Conservation (phyloP, 1,140 invertebrate species). For the Drosophila setifemur region DNA sequence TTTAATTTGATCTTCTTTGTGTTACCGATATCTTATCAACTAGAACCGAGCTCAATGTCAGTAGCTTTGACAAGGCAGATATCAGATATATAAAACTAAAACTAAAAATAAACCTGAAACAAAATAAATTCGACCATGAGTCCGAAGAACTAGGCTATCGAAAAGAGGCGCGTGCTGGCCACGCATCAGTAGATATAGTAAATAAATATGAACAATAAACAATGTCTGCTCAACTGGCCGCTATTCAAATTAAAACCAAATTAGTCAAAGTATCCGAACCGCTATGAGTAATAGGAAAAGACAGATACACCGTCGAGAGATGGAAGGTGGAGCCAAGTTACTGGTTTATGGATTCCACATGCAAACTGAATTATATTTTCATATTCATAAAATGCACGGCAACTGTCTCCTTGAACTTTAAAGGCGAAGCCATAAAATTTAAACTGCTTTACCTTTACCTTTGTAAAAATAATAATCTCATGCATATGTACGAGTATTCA, state of each 20-base stretch:
- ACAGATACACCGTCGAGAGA: neutral
- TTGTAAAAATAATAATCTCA: slow-evolving; percentile 27
- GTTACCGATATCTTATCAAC: neutral
- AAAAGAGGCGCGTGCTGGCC: slow-evolving; percentile 27
- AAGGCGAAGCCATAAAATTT: slow-evolving; percentile 39
- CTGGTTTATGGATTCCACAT: slow-evolving; percentile 19
- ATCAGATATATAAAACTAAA: slow-evolving; percentile 19
- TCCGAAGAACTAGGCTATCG: slow-evolving; percentile 16
- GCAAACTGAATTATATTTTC: slow-evolving; percentile 39
- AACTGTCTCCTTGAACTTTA: slow-evolving; percentile 67
- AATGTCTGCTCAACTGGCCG: slow-evolving; percentile 1
- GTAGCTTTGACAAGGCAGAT: neutral
- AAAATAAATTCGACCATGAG: slow-evolving; percentile 15
- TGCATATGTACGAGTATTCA: slow-evolving; percentile 13
- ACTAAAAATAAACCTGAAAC: neutral
- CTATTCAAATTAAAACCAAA: slow-evolving; percentile 69
- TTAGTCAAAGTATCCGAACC: slow-evolving; percentile 56
- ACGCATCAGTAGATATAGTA: slow-evolving; percentile 34
- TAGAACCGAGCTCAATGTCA: neutral
- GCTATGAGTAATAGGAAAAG: neutral
- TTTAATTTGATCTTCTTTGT: neutral
- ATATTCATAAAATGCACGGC: slow-evolving; percentile 23
- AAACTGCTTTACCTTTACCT: slow-evolving; percentile 26
- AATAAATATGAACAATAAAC: neutral
- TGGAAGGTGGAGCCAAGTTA: slow-evolving; percentile 6